Conservation (phyloP, 2,797 vertebrate species). For the Meriones psammophilus region DNA sequence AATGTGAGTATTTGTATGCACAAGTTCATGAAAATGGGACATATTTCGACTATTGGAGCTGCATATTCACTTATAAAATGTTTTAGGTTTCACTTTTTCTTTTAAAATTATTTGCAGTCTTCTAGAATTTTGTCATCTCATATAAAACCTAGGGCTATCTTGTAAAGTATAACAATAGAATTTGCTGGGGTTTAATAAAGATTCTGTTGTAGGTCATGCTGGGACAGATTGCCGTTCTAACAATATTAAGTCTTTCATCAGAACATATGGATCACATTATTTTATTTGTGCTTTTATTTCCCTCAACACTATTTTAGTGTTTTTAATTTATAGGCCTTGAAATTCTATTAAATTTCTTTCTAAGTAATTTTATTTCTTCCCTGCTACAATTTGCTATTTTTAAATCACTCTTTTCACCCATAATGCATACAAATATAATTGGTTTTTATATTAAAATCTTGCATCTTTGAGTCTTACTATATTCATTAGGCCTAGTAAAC, state of each 20-base stretch:
- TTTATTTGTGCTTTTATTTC: background rate
- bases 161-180: background rate
- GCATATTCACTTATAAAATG: constrained; percentile 18
- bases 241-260: background rate
- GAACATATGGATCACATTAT: background rate
- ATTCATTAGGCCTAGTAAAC: background rate
- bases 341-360: constrained; percentile 51
- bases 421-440: background rate
- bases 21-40: background rate
- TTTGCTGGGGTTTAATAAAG: background rate
- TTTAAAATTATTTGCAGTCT: background rate
- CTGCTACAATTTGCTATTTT: background rate
- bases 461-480: background rate
- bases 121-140: background rate
- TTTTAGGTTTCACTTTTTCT: background rate
- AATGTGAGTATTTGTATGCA: background rate
- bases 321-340: background rate
- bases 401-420: background rate
- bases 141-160: background rate
- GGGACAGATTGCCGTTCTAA: background rate
- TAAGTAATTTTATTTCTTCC: constrained; percentile 50
- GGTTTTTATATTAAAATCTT: constrained; percentile 46
- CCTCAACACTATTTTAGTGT: background rate
- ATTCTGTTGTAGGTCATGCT: background rate
- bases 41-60: background rate